Base-by-base conservation (phyloP, 2,888 invertebrate species). In the Baronia brevicornis region DNA sequence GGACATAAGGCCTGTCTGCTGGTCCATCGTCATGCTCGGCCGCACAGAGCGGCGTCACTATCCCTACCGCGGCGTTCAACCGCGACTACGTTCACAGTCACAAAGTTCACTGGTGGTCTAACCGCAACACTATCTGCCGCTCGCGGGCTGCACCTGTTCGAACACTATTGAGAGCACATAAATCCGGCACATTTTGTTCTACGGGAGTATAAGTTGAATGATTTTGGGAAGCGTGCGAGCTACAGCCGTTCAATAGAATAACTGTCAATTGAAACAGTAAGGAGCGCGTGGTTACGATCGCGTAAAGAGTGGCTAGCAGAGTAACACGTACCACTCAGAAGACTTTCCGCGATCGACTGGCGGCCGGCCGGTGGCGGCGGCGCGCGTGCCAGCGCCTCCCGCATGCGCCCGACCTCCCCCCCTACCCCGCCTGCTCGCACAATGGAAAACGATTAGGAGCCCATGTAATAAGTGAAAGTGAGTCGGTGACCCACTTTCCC, bases 381-480 rank as follows among this genome's bases (percentile, higher is more conserved):
- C 72, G 77, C 79, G 77, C 84, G 80, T 75, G 79, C 71, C 72
- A 80, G 75, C 77, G 77, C 78, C 77, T 74, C 77, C 77, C 80
- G 80, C 80, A 73, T 77, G 74, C 78, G 77, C 78, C n/a, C n/a
- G 72, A 74, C 75, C 73, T 75, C 70, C 74, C 80, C 73, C 77
- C 57, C 70, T 59, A 73, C 79, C 70, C 80, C 72, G 80, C 80
- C 79, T 86, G 82, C 85, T 84, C 85, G 84, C 86, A 88, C 88
- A 87, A 87, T 87, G 87, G 86, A 86, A 87, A 88, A 88, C 88
- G 88, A 88, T 89, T 88, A 88, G 88, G 86, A 86, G 86, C 87
- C 90, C 89, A 89, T 91, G 91, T 90, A 91, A 91, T 90, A 91
- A 92, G 92, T 92, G 91, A 92, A 92, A 92, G 92, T 91, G 90